Base-by-base conservation (phyloP, 2,888 invertebrate species). In the Phalera bucephala region DNA sequence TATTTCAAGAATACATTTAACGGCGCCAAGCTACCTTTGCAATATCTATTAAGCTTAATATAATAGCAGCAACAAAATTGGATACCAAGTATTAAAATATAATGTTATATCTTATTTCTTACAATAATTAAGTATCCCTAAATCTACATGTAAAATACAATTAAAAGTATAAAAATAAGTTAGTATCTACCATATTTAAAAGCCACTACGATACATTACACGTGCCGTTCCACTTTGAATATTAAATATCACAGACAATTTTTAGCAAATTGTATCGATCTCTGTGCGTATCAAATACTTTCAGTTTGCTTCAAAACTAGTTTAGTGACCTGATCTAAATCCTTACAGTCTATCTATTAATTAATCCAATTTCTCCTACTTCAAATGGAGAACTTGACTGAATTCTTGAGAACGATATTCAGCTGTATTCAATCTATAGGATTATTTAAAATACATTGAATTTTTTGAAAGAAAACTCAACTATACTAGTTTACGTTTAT, bases 181-280 rank as follows among this genome's bases (percentile, higher is more conserved):
- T 68, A 67, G 47, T 52, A 32, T 52, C 47, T 43, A 54, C 50
- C 47, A 47, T 40, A 46, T 46, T 32, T 36, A 31, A 37, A 23
- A 50, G 17, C 21, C 40, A 45, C 55, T 56, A 52, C 41, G 48
- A 42, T 44, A 41, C 43, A 35, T 42, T 47, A 49, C 54, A 52
- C 60, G 51, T 61, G 57, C 53, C 61, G 62, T 40, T 60, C 55
- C 55, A 55, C 67, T 77, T 77, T 74, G 72, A 76, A 77, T 76
- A 56, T 67, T 62, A 72, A n/a, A 66, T 84, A 84, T 83, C 83
- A 84, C 83, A 84, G 82, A 72, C 65, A 78, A 72, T 74, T 73
- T 67, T 63, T 52, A 53, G 50, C 32, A 57, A 61, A 58, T 55
- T 58, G 61, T 56, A 40, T 56, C 48, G 45, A 56, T 29, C 22